Evolutionary conservation across 37 sponge, comb jelly and placozoan genomes (phyloP).

Genomic region (Bolinopsis microptera): DNA sequence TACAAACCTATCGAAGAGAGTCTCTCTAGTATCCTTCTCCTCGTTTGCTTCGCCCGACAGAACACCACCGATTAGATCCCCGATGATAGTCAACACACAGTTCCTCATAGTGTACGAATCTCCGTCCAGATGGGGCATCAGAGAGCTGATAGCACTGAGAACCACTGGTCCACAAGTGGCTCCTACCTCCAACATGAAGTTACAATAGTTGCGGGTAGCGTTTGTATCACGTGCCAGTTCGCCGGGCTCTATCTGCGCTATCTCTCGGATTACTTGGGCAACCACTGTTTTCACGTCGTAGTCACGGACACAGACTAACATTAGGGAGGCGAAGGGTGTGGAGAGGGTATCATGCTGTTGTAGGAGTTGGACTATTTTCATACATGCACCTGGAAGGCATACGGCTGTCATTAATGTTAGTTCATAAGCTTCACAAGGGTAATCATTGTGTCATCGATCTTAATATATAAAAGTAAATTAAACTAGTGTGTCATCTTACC

Average conservation of each 20-base stretch:
- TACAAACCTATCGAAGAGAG: slow-evolving; percentile 69
- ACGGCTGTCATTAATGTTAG: no score
- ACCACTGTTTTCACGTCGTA: slow-evolving; percentile 69
- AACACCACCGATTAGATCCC: slow-evolving; percentile 69
- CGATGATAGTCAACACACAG: slow-evolving; percentile 79
- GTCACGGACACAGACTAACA: slow-evolving; percentile 67
- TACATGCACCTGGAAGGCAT: slow-evolving; percentile 73
- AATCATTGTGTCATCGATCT: no score
- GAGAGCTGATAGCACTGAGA: slow-evolving; percentile 71
- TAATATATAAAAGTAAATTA: no score
- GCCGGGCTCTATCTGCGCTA: slow-evolving; percentile 74
- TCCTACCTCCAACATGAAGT: slow-evolving; percentile 77
- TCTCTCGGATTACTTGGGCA: slow-evolving; percentile 77
- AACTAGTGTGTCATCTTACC: no score
- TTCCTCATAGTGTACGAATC: slow-evolving; percentile 90
- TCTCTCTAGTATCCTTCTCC: slow-evolving; percentile 70
- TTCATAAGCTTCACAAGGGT: background rate
- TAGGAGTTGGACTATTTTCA: slow-evolving; percentile 86
- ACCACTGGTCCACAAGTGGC: slow-evolving; percentile 70
- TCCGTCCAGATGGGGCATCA: slow-evolving; percentile 83
- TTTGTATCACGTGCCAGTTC: slow-evolving; percentile 81
- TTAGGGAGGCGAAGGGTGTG: slow-evolving; percentile 68
- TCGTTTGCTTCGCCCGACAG: slow-evolving; percentile 46
- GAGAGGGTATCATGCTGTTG: slow-evolving; percentile 88
- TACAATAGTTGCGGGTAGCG: slow-evolving; percentile 75